Conservation (phyloP, 2,888 invertebrate genomes). For the Ochropleura plecta region DNA sequence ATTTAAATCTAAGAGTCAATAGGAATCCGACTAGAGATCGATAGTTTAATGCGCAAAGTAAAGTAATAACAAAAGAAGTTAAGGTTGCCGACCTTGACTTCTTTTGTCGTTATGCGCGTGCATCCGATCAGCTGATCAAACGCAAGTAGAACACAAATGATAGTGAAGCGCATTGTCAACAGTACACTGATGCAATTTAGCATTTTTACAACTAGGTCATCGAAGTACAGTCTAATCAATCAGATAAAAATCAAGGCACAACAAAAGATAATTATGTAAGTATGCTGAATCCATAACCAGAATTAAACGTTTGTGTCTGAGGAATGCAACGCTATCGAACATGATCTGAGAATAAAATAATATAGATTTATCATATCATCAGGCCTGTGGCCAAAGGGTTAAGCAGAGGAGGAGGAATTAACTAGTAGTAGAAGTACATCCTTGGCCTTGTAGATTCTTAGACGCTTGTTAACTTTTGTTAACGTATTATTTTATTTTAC, state of each 20-base stretch:
- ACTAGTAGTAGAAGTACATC: no score
- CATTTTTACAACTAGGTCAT: no score
- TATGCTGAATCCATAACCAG: not conserved
- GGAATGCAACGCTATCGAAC: not conserved
- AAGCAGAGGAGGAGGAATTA: no score
- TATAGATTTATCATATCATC: no score
- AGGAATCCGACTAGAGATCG: no score
- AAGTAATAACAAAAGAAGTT: slow-evolving; percentile 20
- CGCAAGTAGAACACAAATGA: slow-evolving; percentile 10
- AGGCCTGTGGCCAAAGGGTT: no score
- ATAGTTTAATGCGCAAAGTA: slow-evolving; percentile 2
- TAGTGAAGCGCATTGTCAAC: not conserved
- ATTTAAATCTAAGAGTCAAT: slow-evolving; percentile 8
- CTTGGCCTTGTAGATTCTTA: no score
- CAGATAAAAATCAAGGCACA: no score
- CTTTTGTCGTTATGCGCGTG: slow-evolving; percentile 1
- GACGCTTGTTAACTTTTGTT: no score
- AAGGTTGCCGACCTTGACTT: slow-evolving; percentile 17
- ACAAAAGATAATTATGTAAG: no score
- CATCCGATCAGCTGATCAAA: slow-evolving; percentile 23
- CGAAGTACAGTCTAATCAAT: no score
- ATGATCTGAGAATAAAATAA: not conserved
- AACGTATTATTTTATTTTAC: no score
- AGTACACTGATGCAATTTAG: not conserved
- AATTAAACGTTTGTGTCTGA: not conserved